Evolutionary conservation across 2,113 vertebrate species (phyloP), one percentile per base, ranked within the genome.

Genomic region (Salminus brasiliensis): DNA sequence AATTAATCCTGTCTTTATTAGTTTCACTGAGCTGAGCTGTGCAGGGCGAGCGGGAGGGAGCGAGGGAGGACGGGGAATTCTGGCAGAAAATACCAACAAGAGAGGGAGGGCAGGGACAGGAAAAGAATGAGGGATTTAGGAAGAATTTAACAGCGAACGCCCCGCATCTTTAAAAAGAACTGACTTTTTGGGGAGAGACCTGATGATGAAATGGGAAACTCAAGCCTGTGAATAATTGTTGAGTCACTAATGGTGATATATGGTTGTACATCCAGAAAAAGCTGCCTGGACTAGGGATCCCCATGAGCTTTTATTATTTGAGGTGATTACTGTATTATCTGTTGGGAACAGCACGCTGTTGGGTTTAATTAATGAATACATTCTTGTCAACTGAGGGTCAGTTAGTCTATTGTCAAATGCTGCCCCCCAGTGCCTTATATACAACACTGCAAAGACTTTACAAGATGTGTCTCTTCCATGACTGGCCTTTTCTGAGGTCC

Each of bases 1-100:
- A 95, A 95, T 95, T 95, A 96, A 96, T 96, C 95, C 95, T 90
- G 88, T 93, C 95, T 96, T 95, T 95, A 95, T 95, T 95, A 94
- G 95, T 95, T 95, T 95, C 94, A 89, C 92, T 93, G 92, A 93
- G 93, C 90, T 90, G 90, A 77, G 78, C 78, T 72, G 78, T 83
- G 88, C 86, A 87, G 91, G 87, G 86, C 72, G 78, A 78, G 80
- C 88, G 90, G 91, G 90, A 89, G 91, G 89, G 87, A 85, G 72
- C 78, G 85, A 91, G 87, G 89, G 90, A 92, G 89, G 89, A 91
- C 85, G 88, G 92, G 91, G 92, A 93, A 92, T 90, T 88, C 90
- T 93, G 92, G 89, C 93, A 93, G 90, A 93, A 91, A 91, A 89
- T 85, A 82, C 87, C 74, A 67, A 72, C 43, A 65, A 69, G 63